These are phyloP conservation scores for Alfaro cultratus DNA, from an alignment of 2,797 vertebrate genomes.

Conservation along the genomic window DNA sequence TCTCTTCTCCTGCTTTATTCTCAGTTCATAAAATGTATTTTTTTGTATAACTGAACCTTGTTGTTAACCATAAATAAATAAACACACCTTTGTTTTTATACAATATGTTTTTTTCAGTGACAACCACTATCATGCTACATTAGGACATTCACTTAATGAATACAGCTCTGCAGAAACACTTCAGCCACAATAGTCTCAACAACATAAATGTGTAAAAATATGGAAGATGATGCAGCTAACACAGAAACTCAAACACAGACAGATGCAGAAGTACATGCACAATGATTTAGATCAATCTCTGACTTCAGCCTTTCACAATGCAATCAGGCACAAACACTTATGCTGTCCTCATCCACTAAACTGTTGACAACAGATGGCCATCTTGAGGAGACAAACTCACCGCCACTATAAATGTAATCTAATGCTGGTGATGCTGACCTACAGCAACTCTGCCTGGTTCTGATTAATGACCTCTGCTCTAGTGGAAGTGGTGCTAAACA, in stretches of 20 bases:
- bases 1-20: neutral
- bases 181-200: slow-evolving; percentile 35
- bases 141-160: neutral
- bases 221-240: neutral
- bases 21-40: neutral
- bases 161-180: slow-evolving; percentile 25
- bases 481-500: slow-evolving; percentile 25
- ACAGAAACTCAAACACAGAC: slow-evolving; percentile 4
- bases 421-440: slow-evolving; percentile 34
- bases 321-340: slow-evolving; percentile 63
- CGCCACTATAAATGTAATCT: slow-evolving; percentile 35
- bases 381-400: slow-evolving; percentile 48
- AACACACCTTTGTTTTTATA: neutral
- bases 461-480: slow-evolving; percentile 40
- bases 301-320: slow-evolving; percentile 27
- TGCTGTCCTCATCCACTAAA: slow-evolving; percentile 42
- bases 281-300: slow-evolving; percentile 38
- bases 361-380: slow-evolving; percentile 44
- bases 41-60: neutral
- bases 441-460: slow-evolving; percentile 25
- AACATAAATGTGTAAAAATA: slow-evolving; percentile 16
- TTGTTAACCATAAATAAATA: neutral
- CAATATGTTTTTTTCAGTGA: neutral
- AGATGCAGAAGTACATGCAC: neutral
- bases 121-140: slow-evolving; percentile 1